Evolutionary conservation across 2,888 invertebrate genomes (phyloP), one percentile per base, ranked within the genome.

Genomic region (Pimpla rufipes): DNA sequence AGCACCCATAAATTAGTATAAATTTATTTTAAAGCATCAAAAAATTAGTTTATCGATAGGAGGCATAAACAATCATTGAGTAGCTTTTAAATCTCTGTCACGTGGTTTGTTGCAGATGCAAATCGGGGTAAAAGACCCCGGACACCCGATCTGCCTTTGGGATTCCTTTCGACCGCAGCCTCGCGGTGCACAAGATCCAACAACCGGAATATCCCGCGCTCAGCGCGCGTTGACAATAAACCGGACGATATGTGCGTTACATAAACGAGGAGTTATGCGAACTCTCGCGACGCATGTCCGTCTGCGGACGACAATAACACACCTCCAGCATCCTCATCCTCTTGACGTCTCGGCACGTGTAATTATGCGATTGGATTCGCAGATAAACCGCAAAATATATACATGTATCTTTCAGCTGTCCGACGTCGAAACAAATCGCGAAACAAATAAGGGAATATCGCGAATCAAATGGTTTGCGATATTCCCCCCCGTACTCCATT

Each of bases 91-190:
- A n/a, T n/a, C n/a, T n/a, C n/a, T n/a, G n/a, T n/a, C n/a, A n/a
- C n/a, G n/a, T n/a, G n/a, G n/a, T n/a, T n/a, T 29, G 29, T 2
- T 5, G 42, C 42, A 42, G 23, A 29, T 23, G 8, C 29, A 37
- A 16, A 40, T 11, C 10, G 10, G 11, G 18, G 16, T 70, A n/a
- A 57, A 18, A 68, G 18, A 45, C 18, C 16, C 45, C n/a, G 29
- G 68, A 62, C 18, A 55, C 40, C 21, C 57, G 40, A 62, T 62
- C 42, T 40, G 13, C 35, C 6, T 52, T 59, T 16, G 18, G 73
- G 50, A 59, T 59, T 62, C 50, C 18, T 16, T n/a, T 68, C 29
- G 18, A 79, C 57, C 67, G 18, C 50, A n/a, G n/a, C 23, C 11
- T 13, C 42, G 21, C 42, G 37, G 35, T 5, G 2, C 29, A 5